These are phyloP conservation scores for Temnopleurus reevesii DNA, from an alignment of 53 echinoderm and acorn worm species.

Conservation along the genomic window DNA sequence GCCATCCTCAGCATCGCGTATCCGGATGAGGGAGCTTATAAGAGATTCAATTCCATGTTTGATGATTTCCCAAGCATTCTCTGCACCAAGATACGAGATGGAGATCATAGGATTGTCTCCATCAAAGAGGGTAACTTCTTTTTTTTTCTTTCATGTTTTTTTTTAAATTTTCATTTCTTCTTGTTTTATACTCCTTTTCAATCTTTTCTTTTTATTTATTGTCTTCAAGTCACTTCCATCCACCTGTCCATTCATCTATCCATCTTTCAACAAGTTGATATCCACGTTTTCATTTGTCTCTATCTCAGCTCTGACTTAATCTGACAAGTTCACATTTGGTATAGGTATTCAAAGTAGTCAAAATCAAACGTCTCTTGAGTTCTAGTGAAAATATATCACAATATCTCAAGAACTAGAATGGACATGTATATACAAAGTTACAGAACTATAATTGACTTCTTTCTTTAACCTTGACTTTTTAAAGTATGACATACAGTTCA, in stretches of 20 bases:
- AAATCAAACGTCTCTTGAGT: too few relatives aligned
- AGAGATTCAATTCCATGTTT: conserved; percentile 84
- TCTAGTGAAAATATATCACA: too few relatives aligned
- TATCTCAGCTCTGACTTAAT: too few relatives aligned
- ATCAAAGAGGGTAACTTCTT: conserved; percentile 86
- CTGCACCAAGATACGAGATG: conserved; percentile 89
- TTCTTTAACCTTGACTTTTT: too few relatives aligned
- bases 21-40: conserved; percentile 95
- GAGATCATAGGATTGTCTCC: conserved; percentile 78
- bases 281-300: not conserved
- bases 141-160: not conserved
- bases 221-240: not conserved
- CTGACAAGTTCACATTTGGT: too few relatives aligned
- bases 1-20: conserved; percentile 78
- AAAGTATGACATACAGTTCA: too few relatives aligned
- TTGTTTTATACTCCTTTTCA: too few relatives aligned
- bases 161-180: not conserved
- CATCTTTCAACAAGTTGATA: not conserved
- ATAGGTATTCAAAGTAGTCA: too few relatives aligned
- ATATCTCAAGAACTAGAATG: too few relatives aligned
- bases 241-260: not conserved
- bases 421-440: too few relatives aligned
- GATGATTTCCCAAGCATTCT: conserved; percentile 78
- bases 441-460: too few relatives aligned
- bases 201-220: too few relatives aligned